Evolutionary conservation across 1,140 invertebrate genomes (phyloP).

Genomic region (Sminthurinus signatus): DNA sequence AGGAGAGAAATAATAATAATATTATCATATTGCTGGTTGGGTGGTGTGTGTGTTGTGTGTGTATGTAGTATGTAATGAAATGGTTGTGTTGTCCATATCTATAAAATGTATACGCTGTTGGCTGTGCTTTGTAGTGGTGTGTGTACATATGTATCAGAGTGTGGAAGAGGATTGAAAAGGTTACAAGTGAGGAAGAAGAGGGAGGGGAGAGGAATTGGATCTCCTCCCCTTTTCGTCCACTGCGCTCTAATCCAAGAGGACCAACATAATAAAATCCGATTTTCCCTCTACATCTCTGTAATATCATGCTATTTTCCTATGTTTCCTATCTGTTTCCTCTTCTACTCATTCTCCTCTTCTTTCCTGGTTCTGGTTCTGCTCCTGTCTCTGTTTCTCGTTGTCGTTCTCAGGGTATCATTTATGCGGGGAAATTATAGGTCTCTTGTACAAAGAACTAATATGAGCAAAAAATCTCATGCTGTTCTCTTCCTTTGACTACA

Average conservation of each 20-base stretch:
- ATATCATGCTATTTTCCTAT: no score
- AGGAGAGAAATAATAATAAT: constrained; percentile 1
- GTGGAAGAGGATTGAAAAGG: constrained; percentile 7
- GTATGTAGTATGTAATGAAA: background rate
- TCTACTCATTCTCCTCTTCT: background rate
- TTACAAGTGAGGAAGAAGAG: background rate
- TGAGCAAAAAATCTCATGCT: constrained; percentile 23
- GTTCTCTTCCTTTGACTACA: constrained; percentile 3
- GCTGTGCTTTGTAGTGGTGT: background rate
- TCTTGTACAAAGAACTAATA: constrained; percentile 25
- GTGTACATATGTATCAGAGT: constrained; percentile 8
- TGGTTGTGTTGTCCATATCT: no score
- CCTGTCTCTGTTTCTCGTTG: background rate
- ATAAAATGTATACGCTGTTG: background rate
- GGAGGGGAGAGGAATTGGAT: constrained; percentile 31
- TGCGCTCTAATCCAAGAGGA: constrained; percentile 33
- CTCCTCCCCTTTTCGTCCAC: constrained; percentile 39
- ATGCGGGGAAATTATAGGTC: constrained; percentile 24
- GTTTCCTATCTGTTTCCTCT: background rate
- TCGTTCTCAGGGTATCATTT: constrained; percentile 21
- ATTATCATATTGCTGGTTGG: background rate
- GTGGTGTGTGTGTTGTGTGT: constrained; percentile 11
- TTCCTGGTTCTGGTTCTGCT: no score
- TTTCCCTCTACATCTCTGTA: constrained; percentile 19
- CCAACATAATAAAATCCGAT: constrained; percentile 36